A percentile compares a stretch with the other conserved stretches of the same genome.
Evolutionary conservation across 2,888 invertebrate genomes (phyloP).

Genomic region (Melieria crassipennis): DNA sequence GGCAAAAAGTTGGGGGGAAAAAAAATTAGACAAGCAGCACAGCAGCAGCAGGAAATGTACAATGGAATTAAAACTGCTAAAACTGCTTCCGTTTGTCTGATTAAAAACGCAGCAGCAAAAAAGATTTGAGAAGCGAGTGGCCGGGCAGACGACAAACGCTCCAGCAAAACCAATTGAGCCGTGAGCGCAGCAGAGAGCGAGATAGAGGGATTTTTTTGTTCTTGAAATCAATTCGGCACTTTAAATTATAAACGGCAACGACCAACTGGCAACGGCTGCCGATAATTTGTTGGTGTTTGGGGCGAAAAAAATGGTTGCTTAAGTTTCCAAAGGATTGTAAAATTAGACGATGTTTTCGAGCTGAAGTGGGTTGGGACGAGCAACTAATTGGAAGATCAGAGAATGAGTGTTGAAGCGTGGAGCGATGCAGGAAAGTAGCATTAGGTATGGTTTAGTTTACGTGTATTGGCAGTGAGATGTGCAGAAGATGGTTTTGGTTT

Average conservation of each 20-base stretch:
- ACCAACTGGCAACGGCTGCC: slow-evolving; percentile 1
- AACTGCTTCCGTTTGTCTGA: slow-evolving; percentile 39
- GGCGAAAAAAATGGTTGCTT: too few relatives aligned
- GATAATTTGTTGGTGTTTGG: too few relatives aligned
- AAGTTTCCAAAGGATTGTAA: too few relatives aligned
- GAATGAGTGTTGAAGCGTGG: too few relatives aligned
- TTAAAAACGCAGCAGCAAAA: slow-evolving; percentile 21
- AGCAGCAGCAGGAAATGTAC: slow-evolving; percentile 29
- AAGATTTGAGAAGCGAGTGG: slow-evolving; percentile 28
- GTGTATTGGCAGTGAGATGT: too few relatives aligned
- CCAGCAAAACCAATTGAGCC: slow-evolving; percentile 3
- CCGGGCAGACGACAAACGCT: not conserved
- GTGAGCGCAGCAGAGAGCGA: not conserved
- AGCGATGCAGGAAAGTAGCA: too few relatives aligned
- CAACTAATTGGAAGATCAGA: too few relatives aligned
- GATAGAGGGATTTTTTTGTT: not conserved
- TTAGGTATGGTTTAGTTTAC: too few relatives aligned
- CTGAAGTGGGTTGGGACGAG: too few relatives aligned
- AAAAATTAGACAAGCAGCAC: not conserved
- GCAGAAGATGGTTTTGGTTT: too few relatives aligned
- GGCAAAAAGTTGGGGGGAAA: too few relatives aligned
- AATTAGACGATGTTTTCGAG: too few relatives aligned
- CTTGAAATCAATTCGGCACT: slow-evolving; percentile 31
- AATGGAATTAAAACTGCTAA: slow-evolving; percentile 39
- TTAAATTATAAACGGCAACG: slow-evolving; percentile 29